Base-by-base conservation (phyloP, 1,140 invertebrate genomes). In the Sinella curviseta region DNA sequence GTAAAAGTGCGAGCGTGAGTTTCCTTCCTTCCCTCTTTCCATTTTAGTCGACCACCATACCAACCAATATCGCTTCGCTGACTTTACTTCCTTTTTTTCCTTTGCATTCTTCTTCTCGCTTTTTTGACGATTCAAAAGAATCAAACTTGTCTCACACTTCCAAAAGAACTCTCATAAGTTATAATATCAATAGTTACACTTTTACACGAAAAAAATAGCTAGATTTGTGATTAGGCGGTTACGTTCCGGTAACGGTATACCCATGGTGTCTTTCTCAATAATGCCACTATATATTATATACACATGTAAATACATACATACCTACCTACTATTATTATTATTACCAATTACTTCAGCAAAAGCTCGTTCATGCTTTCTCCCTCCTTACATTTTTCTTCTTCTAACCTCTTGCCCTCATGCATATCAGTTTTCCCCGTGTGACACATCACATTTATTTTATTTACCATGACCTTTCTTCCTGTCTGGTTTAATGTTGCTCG, bases 91-190 rank as follows among this genome's bases (percentile, higher is more conserved):
- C 8, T n/a, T n/a, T n/a, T 17, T 65, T 16, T 26, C 57, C 26
- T 65, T 65, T 65, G 8, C 24, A n/a, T n/a, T 17, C 57, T 65
- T 4, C 24, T 26, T 65, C 57, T 26, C 26, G 8, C 65, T 31
- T 60, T 70, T 24, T 70, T 70, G 65, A 70, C 31, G 65, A 70
- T 70, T 70, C 65, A 70, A 70, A 70, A 70, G 65, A 70, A 70
- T 70, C 65, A 70, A 70, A 70, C 65, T 70, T 70, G 3, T 31
- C 26, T 70, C 65, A 70, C 28, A 31, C 4, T 65, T 48, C 16
- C 57, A 26, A 70, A 70, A 70, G 31, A 70, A 70, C 24, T 60
- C 55, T 60, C 55, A 60, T 60, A 60, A 60, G 55, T 60, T n/a
- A n/a, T n/a, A n/a, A n/a, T n/a, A n/a, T n/a, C n/a, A n/a, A n/a